Percentiles rank a stretch among this genome's conserved stretches.
These are phyloP conservation scores for Lysiphlebus fabarum DNA, from an alignment of 1,140 invertebrate species.

Conservation along the genomic window DNA sequence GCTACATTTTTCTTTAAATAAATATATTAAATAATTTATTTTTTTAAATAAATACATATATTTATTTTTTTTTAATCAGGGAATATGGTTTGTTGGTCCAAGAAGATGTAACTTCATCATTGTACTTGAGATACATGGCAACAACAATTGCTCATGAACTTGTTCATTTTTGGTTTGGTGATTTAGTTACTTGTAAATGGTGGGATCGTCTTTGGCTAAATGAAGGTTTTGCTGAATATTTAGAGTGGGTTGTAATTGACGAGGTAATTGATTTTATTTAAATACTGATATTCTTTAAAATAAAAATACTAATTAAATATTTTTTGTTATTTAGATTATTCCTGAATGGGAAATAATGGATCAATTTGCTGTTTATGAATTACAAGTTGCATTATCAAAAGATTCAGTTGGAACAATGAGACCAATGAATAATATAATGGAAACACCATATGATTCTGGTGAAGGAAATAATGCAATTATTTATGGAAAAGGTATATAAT, in stretches of 20 bases:
- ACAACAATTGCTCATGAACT: conserved; percentile 65
- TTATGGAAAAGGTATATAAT: conserved; percentile 61
- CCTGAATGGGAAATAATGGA: conserved; percentile 38
- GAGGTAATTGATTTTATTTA: conserved; percentile 22
- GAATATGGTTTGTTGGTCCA: conserved; percentile 67
- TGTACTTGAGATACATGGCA: conserved; percentile 52
- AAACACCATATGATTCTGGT: conserved; percentile 47
- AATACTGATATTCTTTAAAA: neutral
- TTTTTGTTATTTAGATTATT: conserved; percentile 31
- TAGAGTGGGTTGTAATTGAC: conserved; percentile 45
- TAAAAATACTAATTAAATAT: neutral
- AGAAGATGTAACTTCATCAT: conserved; percentile 45
- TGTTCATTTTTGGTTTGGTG: conserved; percentile 69
- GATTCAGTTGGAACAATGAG: conserved; percentile 34
- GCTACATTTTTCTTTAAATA: neutral
- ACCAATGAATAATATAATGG: conserved; percentile 40
- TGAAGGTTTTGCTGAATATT: conserved; percentile 68
- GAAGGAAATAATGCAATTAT: conserved; percentile 67
- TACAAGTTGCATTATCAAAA: conserved; percentile 39
- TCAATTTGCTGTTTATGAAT: conserved; percentile 52
- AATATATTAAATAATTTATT: too few species aligned
- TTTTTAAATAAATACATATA: too few species aligned
- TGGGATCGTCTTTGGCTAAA: conserved; percentile 69
- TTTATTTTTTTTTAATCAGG: conserved; percentile 33
- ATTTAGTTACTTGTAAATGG: conserved; percentile 66